Conservation (phyloP, 2,888 invertebrate species). For the Strigamia maritima region DNA sequence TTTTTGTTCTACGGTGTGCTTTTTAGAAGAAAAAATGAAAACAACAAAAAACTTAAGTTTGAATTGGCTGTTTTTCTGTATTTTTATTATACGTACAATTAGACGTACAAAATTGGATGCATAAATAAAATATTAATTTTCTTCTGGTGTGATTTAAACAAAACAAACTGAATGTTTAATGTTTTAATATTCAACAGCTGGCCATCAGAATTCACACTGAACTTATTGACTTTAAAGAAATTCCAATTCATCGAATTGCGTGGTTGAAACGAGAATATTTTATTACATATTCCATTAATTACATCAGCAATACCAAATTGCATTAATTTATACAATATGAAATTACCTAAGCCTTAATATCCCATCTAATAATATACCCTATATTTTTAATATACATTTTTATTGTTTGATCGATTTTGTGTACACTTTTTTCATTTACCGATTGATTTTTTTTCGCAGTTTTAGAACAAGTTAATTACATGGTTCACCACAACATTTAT, state of each 20-base stretch:
- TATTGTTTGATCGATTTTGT: no score
- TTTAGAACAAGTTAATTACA: neutral
- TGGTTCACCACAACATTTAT: neutral
- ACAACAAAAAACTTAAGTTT: neutral
- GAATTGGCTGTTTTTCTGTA: slow-evolving; percentile 16
- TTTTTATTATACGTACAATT: slow-evolving; percentile 26
- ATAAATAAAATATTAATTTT: slow-evolving; percentile 15
- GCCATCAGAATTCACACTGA: no score
- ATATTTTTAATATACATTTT: neutral
- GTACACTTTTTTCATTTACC: neutral
- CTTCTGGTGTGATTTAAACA: slow-evolving; percentile 22
- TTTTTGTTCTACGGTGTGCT: neutral
- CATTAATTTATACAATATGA: neutral
- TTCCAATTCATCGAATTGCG: no score
- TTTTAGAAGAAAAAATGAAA: neutral
- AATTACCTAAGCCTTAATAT: no score
- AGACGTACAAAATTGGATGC: neutral
- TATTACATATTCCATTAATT: neutral
- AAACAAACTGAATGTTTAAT: neutral
- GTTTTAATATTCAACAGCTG: neutral
- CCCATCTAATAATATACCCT: neutral
- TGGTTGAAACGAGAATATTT: neutral
- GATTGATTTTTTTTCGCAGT: neutral
- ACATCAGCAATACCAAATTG: neutral
- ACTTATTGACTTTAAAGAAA: no score